These are phyloP conservation scores for Bambusicola thoracicus DNA, from an alignment of 2,113 vertebrate genomes.

Conservation along the genomic window DNA sequence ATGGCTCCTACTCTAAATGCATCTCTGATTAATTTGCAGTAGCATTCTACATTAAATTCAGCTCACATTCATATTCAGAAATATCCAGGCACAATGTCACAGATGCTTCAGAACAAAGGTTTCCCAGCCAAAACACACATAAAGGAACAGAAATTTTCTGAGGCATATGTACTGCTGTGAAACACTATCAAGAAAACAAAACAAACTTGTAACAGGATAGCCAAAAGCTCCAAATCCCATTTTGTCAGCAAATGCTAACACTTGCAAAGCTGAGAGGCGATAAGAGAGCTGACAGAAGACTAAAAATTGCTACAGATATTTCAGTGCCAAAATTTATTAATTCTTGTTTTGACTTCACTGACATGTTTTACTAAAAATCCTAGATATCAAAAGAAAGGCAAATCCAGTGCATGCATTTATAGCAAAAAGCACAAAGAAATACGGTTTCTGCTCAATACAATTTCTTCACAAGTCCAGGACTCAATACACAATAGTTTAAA, in stretches of 20 bases:
- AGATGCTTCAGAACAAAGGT: not conserved
- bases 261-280: not conserved
- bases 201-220: fast-evolving
- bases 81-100: not conserved
- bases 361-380: not conserved
- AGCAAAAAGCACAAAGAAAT: not conserved
- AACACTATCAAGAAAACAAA: not conserved
- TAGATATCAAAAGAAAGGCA: not conserved
- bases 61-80: not conserved
- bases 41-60: not conserved
- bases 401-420: not conserved
- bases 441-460: not conserved
- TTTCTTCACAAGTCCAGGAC: not conserved
- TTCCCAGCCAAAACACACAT: not conserved
- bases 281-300: not conserved
- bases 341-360: not conserved
- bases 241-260: not conserved
- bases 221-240: fast-evolving
- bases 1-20: not conserved
- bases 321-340: not conserved
- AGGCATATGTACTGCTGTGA: not conserved
- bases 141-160: not conserved
- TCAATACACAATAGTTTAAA: not conserved
- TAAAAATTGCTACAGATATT: not conserved
- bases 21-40: not conserved